These are phyloP conservation scores for Neotoxoptera formosana DNA, from an alignment of 1,140 invertebrate genomes.

Conservation along the genomic window DNA sequence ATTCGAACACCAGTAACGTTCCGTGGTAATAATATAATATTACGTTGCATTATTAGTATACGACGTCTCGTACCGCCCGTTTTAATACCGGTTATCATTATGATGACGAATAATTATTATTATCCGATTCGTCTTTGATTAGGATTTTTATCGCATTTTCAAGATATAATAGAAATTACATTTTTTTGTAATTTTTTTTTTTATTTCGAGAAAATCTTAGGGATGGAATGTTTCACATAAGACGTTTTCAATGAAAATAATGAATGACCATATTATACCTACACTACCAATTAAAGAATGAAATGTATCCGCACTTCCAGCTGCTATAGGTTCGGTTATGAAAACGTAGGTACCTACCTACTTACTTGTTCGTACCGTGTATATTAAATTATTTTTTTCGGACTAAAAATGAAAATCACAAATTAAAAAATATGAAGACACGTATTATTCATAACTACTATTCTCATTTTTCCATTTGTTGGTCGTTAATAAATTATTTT, in stretches of 20 bases:
- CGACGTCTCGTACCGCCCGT: not conserved
- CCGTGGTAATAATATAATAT: not conserved
- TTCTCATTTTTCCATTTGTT: slow-evolving; percentile 8
- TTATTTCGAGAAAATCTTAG: not conserved
- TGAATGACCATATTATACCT: not conserved
- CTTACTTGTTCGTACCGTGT: not conserved
- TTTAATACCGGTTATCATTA: not conserved
- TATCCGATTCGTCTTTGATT: not conserved
- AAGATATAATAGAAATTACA: not conserved
- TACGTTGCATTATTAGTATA: not conserved
- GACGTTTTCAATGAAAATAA: not conserved
- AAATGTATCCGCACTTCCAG: not conserved
- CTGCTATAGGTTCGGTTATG: too few species aligned
- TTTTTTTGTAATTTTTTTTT: not conserved
- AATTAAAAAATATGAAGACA: not conserved
- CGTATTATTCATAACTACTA: not conserved
- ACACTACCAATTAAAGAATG: not conserved
- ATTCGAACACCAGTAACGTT: not conserved
- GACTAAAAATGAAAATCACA: not conserved
- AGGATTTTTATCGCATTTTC: not conserved
- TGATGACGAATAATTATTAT: not conserved
- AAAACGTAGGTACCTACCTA: not conserved
- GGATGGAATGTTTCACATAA: not conserved
- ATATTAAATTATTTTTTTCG: not conserved
- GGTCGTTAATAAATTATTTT: not conserved